Evolutionary conservation across 2,888 invertebrate genomes (phyloP).

Genomic region (Xylota segnis): DNA sequence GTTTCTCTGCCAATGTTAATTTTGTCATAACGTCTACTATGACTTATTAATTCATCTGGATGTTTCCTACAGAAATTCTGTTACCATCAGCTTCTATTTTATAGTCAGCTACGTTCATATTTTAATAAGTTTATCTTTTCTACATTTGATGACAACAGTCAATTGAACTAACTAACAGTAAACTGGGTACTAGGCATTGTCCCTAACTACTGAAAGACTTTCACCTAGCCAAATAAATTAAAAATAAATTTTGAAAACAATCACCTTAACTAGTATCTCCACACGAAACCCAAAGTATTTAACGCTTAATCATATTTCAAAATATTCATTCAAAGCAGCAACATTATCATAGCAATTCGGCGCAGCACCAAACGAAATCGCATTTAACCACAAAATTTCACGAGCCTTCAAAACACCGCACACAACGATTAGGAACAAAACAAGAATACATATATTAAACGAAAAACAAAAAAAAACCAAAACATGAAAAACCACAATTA

Average conservation of each 20-base stretch:
- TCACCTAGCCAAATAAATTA: no score
- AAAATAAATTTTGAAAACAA: not conserved
- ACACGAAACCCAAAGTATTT: not conserved
- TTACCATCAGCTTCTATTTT: no score
- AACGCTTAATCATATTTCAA: slow-evolving; percentile 30
- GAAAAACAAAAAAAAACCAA: slow-evolving; percentile 36
- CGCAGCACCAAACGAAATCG: slow-evolving; percentile 46
- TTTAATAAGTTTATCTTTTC: no score
- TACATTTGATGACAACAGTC: not conserved
- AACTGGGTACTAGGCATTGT: no score
- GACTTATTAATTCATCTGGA: no score
- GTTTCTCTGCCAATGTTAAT: no score
- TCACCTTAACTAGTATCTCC: not conserved
- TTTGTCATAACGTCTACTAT: no score
- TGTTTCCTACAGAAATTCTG: no score
- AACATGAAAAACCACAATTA: slow-evolving; percentile 34
- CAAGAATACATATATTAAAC: slow-evolving; percentile 19
- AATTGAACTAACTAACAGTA: no score
- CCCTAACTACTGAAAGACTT: no score
- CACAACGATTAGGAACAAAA: slow-evolving; percentile 73
- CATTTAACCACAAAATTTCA: slow-evolving; percentile 51
- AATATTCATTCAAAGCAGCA: slow-evolving; percentile 26
- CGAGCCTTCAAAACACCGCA: slow-evolving; percentile 69
- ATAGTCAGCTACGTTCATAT: no score
- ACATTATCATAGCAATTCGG: slow-evolving; percentile 45